A percentile compares a stretch with the other conserved stretches of the same genome.
phyloP scores from a whole-genome alignment of 2,113 vertebrate species.

The Cyprinodon variegatus region DNA sequence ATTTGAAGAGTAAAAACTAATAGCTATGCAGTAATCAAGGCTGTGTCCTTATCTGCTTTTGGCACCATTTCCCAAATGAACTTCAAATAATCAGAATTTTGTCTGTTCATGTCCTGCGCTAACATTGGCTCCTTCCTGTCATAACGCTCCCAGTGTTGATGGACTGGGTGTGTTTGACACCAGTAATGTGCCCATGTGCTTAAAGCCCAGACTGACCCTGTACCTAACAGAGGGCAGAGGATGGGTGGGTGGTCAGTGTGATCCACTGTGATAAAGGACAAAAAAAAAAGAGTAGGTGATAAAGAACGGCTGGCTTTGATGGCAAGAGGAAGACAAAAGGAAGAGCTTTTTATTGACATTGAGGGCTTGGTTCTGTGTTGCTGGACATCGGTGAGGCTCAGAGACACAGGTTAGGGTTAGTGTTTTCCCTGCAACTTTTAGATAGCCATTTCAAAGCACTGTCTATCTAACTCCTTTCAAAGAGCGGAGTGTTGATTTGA shows the following conservation, averaged over 20 bases:
- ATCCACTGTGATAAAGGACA: slow-evolving; percentile 60
- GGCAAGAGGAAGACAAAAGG: slow-evolving; percentile 50
- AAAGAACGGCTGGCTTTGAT: slow-evolving; percentile 27
- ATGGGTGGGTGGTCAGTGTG: slow-evolving; percentile 72
- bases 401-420: slow-evolving; percentile 24
- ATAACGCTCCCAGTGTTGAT: slow-evolving; percentile 59
- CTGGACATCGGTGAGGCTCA: slow-evolving; percentile 34
- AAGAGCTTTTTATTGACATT: slow-evolving; percentile 60
- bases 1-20: background rate
- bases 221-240: slow-evolving; percentile 61
- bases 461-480: slow-evolving; percentile 41
- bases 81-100: slow-evolving; percentile 39
- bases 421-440: slow-evolving; percentile 41
- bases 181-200: slow-evolving; percentile 32
- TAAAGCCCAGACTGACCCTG: slow-evolving; percentile 40
- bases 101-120: slow-evolving; percentile 48
- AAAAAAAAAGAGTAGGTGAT: slow-evolving; percentile 41
- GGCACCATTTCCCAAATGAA: slow-evolving; percentile 52
- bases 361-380: slow-evolving; percentile 52
- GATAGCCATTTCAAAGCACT: slow-evolving; percentile 34
- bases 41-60: slow-evolving; percentile 32
- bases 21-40: slow-evolving; percentile 3
- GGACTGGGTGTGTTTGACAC: slow-evolving; percentile 37
- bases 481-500: slow-evolving; percentile 45
- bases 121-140: slow-evolving; percentile 64